Base-by-base conservation (phyloP, 1,140 invertebrate species). In the Zaprionus africanus region DNA sequence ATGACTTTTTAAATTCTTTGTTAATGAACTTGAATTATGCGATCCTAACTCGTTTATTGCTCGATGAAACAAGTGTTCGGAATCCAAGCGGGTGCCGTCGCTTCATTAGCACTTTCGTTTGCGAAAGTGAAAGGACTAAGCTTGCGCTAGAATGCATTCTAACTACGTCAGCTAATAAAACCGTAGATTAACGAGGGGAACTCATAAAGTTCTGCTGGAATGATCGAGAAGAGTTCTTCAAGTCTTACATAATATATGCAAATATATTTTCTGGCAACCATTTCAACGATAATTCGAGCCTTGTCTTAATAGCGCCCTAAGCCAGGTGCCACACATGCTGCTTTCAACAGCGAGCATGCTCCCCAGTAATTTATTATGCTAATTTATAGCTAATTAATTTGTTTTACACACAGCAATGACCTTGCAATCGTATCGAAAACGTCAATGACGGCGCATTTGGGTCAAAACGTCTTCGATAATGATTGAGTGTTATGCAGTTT, bases 91-190 rank as follows among this genome's bases (percentile, higher is more conserved):
- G 28, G 36, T 53, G 38, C 26, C 53, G 49, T 58, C 5, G 59
- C 11, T 54, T 76, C 34, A 24, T 73, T 72, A 72, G 57, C 68
- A 72, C 69, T 57, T 66, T 41, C 38, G 7, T 54, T n/a, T 13
- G 11, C 34, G 79, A 87, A 87, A 87, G 83, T 87, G 81, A 87
- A 87, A 87, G 84, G 84, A 87, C 65, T 56, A 31, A 41, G 28
- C 28, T 4, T 49, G 9, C 4, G 22, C 60, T 5, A n/a, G 51
- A 49, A 49, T 43, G 41, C 2, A 43, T 2, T 46, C 15, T 9
- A 17, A 46, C 15, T 46, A 46, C 41, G n/a, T 17, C 13, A 46
- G 41, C n/a, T 7, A 38, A 15, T 38, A 46, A 46, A 17, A 1
- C 12, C 12, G 4, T 6, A 22, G 46, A 12, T 19, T 51, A 51